phyloP scores from a whole-genome alignment of 2,888 invertebrate genomes.

The Dryadula phaetusa region DNA sequence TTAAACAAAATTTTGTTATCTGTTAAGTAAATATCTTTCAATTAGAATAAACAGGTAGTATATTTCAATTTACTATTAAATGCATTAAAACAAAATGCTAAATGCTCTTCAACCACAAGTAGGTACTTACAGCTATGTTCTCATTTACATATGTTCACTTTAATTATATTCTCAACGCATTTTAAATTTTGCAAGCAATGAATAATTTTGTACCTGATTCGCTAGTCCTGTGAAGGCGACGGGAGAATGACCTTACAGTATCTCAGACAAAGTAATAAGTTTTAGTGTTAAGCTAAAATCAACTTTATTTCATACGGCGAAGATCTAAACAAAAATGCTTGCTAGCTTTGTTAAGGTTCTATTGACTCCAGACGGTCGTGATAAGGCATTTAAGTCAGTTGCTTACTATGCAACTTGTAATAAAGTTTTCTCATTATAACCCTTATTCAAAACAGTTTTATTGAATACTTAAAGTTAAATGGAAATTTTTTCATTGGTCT shows the following conservation, averaged over 20 bases:
- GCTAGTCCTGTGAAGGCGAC: constrained; percentile 43
- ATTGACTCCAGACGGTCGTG: constrained; percentile 48
- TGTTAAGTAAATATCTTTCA: neutral
- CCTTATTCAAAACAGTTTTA: constrained; percentile 17
- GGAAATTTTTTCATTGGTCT: neutral
- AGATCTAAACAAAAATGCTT: constrained; percentile 43
- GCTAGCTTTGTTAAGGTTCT: constrained; percentile 44
- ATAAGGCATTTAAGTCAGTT: constrained; percentile 49
- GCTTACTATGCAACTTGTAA: constrained; percentile 47
- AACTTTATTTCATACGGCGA: constrained; percentile 30
- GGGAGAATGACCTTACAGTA: constrained; percentile 55
- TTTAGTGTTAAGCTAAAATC: constrained; percentile 28
- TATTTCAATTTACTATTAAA: neutral
- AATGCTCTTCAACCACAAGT: neutral
- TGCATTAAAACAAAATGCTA: neutral
- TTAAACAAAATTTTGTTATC: constrained; percentile 4
- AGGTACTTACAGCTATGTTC: neutral
- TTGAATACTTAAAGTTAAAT: constrained; percentile 19
- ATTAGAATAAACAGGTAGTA: neutral
- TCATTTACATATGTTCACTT: constrained; percentile 19
- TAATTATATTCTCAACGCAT: constrained; percentile 28
- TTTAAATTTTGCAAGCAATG: constrained; percentile 36
- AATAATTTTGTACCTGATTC: constrained; percentile 47
- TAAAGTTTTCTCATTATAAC: constrained; percentile 42
- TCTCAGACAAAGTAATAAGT: constrained; percentile 32